Percentiles rank a stretch among this genome's conserved stretches.
Conservation (phyloP, 2,113 vertebrate genomes). For the Vimba vimba region DNA sequence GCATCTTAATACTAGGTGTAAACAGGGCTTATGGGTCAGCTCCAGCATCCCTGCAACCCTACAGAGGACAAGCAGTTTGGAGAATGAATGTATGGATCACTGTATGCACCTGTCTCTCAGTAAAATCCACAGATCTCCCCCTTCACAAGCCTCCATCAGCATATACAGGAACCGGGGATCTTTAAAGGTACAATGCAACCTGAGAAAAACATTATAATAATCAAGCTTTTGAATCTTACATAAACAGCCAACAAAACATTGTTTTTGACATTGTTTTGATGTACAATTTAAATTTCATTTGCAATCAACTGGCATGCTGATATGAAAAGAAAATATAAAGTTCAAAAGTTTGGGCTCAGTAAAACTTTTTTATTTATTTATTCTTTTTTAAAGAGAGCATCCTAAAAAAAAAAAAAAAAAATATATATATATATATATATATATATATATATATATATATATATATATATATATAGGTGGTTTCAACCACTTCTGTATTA, state of each 20-base stretch:
- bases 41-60: no score
- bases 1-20: no score
- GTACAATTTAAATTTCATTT: background rate
- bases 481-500: no score
- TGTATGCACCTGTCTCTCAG: conserved; percentile 71
- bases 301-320: background rate
- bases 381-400: background rate
- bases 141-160: conserved; percentile 76
- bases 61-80: background rate
- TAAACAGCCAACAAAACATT: background rate
- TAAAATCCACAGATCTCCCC: conserved; percentile 72
- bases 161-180: conserved; percentile 71
- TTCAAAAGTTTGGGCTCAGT: no score
- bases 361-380: background rate
- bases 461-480: no score
- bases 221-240: background rate
- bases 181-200: conserved; percentile 70
- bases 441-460: no score
- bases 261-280: background rate
- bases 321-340: background rate
- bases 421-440: no score
- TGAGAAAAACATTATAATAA: conserved; percentile 46
- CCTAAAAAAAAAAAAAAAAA: no score
- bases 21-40: no score
- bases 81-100: background rate